Evolutionary conservation across 23 tunicate genomes (phyloP).

Genomic region (Botrylloides violaceus): DNA sequence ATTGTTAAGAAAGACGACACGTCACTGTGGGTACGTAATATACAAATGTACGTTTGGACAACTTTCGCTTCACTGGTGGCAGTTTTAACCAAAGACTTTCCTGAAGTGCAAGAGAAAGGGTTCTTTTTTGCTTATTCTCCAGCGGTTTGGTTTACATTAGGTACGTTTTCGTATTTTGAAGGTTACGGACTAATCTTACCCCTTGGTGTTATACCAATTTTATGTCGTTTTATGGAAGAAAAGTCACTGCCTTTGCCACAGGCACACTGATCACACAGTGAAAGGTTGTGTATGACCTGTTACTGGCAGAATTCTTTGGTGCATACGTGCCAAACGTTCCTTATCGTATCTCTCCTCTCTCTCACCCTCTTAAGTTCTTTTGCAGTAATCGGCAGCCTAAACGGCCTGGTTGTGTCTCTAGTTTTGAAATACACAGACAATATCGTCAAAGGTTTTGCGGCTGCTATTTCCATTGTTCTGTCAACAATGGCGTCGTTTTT

Average conservation of each 20-base stretch:
- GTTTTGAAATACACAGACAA: constrained; percentile 45
- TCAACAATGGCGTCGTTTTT: constrained; percentile 39
- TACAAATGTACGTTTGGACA: constrained; percentile 57
- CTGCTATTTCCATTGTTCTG: constrained; percentile 33
- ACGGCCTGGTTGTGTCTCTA: constrained; percentile 31
- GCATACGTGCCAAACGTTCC: neutral
- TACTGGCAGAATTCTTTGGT: too few species aligned
- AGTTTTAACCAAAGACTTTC: constrained; percentile 12
- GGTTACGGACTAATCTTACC: neutral
- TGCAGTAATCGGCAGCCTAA: constrained; percentile 30
- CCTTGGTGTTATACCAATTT: too few species aligned
- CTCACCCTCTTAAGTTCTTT: neutral
- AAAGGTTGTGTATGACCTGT: too few species aligned
- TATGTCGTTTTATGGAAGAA: too few species aligned
- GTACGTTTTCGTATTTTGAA: neutral
- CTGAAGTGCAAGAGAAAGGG: constrained; percentile 6
- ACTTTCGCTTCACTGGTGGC: constrained; percentile 21
- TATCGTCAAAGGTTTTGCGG: constrained; percentile 41
- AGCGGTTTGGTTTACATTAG: neutral
- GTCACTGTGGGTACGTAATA: constrained; percentile 42
- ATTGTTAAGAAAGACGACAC: constrained; percentile 28
- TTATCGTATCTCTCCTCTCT: neutral
- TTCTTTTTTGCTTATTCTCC: constrained; percentile 20
- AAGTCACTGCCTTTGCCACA: too few species aligned
- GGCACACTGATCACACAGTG: too few species aligned